These are phyloP conservation scores for Phrynosoma blainvillii DNA, from an alignment of 2,113 vertebrate species.

Conservation along the genomic window DNA sequence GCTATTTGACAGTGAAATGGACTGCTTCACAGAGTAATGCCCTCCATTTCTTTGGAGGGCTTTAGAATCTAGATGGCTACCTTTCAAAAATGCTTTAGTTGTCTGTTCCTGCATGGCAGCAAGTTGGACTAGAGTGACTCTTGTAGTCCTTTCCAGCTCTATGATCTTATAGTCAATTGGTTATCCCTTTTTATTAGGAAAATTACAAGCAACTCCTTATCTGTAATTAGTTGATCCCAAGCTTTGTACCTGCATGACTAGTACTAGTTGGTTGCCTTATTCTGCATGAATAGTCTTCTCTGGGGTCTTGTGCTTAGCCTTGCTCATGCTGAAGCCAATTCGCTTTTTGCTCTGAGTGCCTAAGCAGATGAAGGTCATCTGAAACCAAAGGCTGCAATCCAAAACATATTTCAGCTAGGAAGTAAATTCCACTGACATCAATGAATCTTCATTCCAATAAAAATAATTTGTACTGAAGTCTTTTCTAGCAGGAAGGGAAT, in stretches of 20 bases:
- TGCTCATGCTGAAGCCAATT: neutral
- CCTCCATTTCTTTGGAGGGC: no score
- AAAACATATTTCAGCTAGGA: neutral
- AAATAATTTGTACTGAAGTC: neutral
- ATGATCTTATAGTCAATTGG: no score
- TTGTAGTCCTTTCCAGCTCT: no score
- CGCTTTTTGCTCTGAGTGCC: neutral
- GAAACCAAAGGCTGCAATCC: neutral
- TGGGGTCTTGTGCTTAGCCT: neutral
- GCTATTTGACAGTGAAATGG: no score
- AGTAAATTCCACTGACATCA: neutral
- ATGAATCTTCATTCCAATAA: conserved; percentile 5
- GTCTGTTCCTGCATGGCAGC: no score
- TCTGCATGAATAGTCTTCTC: neutral
- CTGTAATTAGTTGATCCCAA: neutral
- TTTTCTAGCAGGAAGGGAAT: neutral
- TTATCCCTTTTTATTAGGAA: no score
- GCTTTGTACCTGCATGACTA: neutral
- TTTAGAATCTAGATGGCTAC: no score
- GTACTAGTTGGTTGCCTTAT: neutral
- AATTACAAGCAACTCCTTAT: no score
- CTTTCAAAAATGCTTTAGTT: no score
- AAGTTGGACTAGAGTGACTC: no score
- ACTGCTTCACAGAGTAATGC: no score
- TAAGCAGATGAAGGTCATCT: neutral